These are phyloP conservation scores for Xanthorhoe designata DNA, from an alignment of 2,888 invertebrate genomes.

Conservation along the genomic window DNA sequence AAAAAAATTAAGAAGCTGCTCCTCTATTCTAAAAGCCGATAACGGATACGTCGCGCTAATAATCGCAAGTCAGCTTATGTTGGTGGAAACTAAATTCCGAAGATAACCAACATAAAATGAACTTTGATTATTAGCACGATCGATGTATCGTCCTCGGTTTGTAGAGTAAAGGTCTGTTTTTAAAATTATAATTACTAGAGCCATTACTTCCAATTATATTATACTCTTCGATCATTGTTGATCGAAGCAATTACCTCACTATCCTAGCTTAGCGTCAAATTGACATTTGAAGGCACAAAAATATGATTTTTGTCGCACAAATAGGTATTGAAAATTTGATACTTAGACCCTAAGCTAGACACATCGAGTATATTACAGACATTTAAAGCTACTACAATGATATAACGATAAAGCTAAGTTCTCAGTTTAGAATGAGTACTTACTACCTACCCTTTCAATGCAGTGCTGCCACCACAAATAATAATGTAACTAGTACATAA, in stretches of 20 bases:
- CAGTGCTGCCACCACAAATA: no score
- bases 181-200: neutral
- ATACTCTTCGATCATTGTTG: no score
- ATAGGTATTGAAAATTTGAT: conserved; percentile 14
- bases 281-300: conserved; percentile 53
- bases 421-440: no score
- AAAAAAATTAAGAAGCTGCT: neutral
- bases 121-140: no score
- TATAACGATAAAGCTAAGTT: neutral
- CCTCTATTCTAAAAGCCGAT: neutral
- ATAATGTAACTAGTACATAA: no score
- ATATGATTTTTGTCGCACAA: conserved; percentile 32
- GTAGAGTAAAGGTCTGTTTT: no score
- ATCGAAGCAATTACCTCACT: neutral
- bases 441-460: no score
- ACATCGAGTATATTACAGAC: neutral
- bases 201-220: neutral
- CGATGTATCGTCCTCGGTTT: no score
- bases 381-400: conserved; percentile 12
- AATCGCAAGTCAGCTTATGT: no score
- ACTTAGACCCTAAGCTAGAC: conserved; percentile 1
- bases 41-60: no score
- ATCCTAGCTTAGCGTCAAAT: conserved; percentile 46
- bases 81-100: no score
- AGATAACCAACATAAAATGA: no score